phyloP scores from a whole-genome alignment of 1,140 invertebrate genomes.

The Leucophenga varia region DNA sequence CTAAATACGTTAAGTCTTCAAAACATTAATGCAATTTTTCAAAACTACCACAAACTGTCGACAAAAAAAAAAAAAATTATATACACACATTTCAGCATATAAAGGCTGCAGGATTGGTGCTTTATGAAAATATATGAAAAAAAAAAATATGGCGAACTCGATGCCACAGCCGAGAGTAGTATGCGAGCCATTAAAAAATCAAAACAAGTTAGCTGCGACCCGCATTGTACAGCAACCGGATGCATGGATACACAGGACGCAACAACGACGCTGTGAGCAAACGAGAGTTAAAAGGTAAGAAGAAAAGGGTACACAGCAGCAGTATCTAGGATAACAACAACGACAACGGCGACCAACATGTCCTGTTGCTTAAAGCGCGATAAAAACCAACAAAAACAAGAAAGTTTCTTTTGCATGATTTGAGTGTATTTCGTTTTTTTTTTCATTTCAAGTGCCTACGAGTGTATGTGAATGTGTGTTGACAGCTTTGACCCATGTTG shows the following conservation, averaged over 20 bases:
- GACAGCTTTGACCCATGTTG: slow-evolving; percentile 28
- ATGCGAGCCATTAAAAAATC: slow-evolving; percentile 51
- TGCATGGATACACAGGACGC: too few species aligned
- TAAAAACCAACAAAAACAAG: slow-evolving; percentile 28
- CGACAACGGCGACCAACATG: slow-evolving; percentile 12
- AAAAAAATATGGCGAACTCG: too few species aligned
- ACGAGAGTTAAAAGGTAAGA: too few species aligned
- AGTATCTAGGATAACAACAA: slow-evolving; percentile 15
- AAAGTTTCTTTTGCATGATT: background rate
- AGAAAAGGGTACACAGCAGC: slow-evolving; percentile 45
- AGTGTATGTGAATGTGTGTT: slow-evolving; percentile 14
- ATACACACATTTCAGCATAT: too few species aligned
- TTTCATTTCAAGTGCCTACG: background rate
- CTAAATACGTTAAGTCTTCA: too few species aligned
- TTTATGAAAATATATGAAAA: too few species aligned
- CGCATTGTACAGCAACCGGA: slow-evolving; percentile 40
- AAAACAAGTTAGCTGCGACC: slow-evolving; percentile 49
- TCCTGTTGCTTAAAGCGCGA: slow-evolving; percentile 26
- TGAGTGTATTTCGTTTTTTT: slow-evolving; percentile 2
- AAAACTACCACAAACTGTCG: too few species aligned
- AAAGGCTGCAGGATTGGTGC: too few species aligned
- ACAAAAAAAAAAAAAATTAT: too few species aligned
- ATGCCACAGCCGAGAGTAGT: slow-evolving; percentile 8
- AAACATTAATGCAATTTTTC: too few species aligned
- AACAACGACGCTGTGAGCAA: too few species aligned